phyloP scores from a whole-genome alignment of 2,113 vertebrate species.

The Leiothrix lutea region DNA sequence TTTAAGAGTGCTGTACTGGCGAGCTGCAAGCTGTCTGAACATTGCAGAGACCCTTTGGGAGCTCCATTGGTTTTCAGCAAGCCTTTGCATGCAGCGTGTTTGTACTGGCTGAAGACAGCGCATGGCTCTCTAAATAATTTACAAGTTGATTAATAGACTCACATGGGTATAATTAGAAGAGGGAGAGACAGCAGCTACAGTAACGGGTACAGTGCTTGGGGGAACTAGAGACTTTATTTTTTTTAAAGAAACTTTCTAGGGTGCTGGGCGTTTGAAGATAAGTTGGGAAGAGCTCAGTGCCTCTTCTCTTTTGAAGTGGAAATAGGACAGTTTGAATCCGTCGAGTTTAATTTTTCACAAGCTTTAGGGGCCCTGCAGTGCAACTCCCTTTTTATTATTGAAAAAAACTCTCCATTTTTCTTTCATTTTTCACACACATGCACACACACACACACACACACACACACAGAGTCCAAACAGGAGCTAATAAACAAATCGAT shows the following conservation, averaged over 20 bases:
- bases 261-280: slow-evolving; percentile 91
- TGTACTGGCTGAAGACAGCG: slow-evolving; percentile 91
- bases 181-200: slow-evolving; percentile 93
- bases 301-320: slow-evolving; percentile 99
- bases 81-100: slow-evolving; percentile 79
- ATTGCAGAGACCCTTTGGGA: slow-evolving; percentile 70
- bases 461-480: slow-evolving; percentile 3
- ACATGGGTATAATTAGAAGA: slow-evolving; percentile 99
- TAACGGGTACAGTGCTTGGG: slow-evolving; percentile 95
- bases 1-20: slow-evolving; percentile 32
- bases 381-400: slow-evolving; percentile 88
- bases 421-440: slow-evolving; percentile 43
- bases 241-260: slow-evolving; percentile 87
- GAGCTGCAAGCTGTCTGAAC: slow-evolving; percentile 63
- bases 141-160: slow-evolving; percentile 99
- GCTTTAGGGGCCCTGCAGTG: slow-evolving; percentile 90
- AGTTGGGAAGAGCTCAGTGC: slow-evolving; percentile 94
- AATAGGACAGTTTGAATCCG: slow-evolving; percentile 99
- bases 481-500: slow-evolving; percentile 66
- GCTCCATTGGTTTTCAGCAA: slow-evolving; percentile 64
- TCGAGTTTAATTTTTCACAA: slow-evolving; percentile 99
- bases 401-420: slow-evolving; percentile 83
- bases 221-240: slow-evolving; percentile 88
- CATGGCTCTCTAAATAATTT: slow-evolving; percentile 97
- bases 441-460: not conserved